Conservation (phyloP, 2,888 invertebrate species). For the Cremastinae sp. region DNA sequence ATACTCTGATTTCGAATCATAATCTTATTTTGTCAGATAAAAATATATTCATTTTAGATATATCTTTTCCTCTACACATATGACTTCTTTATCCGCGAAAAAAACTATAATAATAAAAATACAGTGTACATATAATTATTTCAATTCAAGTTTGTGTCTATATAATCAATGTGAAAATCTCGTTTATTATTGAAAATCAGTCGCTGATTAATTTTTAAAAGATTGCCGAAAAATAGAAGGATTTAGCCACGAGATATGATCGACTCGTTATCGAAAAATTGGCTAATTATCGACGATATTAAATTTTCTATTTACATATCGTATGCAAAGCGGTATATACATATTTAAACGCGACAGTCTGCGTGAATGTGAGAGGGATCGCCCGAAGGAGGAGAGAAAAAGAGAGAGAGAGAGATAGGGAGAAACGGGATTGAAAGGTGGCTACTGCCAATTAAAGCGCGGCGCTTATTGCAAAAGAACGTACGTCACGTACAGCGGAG, state of each 20-base stretch:
- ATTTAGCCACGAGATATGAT: constrained; percentile 31
- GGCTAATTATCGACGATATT: constrained; percentile 44
- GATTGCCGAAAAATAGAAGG: constrained; percentile 2
- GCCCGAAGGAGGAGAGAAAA: constrained; percentile 32
- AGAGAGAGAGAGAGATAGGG: constrained; percentile 15
- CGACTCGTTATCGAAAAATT: constrained; percentile 44
- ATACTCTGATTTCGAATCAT: no score
- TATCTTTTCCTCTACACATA: no score
- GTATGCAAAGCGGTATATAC: neutral
- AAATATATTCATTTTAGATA: no score
- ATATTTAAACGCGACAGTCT: constrained; percentile 3
- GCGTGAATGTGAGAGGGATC: neutral
- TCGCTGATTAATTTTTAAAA: neutral
- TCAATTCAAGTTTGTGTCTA: no score
- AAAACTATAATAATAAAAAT: no score
- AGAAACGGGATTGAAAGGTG: constrained; percentile 59
- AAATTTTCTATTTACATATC: constrained; percentile 27
- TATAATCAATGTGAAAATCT: no score
- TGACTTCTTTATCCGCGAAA: no score
- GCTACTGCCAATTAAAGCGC: constrained; percentile 65
- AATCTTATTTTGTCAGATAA: no score
- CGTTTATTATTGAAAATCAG: no score
- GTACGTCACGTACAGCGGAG: constrained; percentile 40
- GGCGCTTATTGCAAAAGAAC: constrained; percentile 58
- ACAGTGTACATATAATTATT: no score